Conservation (phyloP, 2,113 vertebrate genomes). For the Struthidea cinerea region DNA sequence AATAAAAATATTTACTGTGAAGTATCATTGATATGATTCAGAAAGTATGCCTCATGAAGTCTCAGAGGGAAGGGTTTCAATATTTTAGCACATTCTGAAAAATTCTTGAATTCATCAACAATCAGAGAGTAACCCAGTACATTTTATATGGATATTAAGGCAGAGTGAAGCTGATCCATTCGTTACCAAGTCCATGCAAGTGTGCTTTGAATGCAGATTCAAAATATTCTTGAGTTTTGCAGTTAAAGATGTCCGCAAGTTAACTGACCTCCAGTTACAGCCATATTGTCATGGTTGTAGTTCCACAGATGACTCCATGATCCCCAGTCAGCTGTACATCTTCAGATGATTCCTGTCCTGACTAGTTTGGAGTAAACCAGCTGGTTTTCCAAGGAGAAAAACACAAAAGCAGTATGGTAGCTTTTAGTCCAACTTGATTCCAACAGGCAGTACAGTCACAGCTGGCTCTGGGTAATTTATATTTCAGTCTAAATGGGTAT, state of each 20-base stretch:
- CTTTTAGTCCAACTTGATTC: background rate
- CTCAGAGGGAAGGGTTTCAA: background rate
- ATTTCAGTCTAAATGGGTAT: background rate
- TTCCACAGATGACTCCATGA: background rate
- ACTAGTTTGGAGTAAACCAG: background rate
- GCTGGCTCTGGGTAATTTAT: background rate
- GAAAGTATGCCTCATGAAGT: background rate
- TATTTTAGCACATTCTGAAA: background rate
- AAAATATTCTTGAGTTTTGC: background rate
- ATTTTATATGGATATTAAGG: background rate
- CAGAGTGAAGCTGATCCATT: background rate
- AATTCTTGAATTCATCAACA: background rate
- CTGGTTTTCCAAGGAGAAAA: background rate
- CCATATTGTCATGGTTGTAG: background rate
- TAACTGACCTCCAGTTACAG: background rate
- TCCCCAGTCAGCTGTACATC: rapidly evolving
- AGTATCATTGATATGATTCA: background rate
- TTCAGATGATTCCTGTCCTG: background rate
- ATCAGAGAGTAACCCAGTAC: background rate
- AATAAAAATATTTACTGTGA: background rate
- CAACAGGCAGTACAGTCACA: background rate
- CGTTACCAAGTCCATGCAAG: background rate
- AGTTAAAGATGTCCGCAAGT: background rate
- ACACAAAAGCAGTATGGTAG: background rate
- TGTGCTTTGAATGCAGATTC: background rate